Percentiles rank a stretch among this genome's conserved stretches.
Evolutionary conservation across 2,888 invertebrate species (phyloP).

Genomic region (Melipona beecheii): DNA sequence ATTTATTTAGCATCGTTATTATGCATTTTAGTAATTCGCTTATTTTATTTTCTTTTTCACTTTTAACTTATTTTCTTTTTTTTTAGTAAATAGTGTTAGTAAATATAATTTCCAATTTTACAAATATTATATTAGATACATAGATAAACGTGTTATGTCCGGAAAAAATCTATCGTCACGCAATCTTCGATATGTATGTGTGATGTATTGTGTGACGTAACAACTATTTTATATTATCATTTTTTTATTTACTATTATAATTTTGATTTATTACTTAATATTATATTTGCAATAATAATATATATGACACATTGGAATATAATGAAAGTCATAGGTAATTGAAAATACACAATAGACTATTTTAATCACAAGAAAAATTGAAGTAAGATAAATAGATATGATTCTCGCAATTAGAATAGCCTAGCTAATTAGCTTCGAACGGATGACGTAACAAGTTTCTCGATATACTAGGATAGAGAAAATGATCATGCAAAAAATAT

Average conservation of each 20-base stretch:
- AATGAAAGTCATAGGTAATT: not conserved
- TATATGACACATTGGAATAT: not conserved
- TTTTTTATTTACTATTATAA: not conserved
- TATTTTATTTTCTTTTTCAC: not conserved
- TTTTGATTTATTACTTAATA: not conserved
- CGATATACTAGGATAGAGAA: not conserved
- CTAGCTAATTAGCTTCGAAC: not conserved
- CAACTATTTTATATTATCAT: not conserved
- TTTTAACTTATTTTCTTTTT: too few relatives aligned
- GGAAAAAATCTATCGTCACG: not conserved
- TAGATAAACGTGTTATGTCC: not conserved
- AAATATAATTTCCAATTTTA: not conserved
- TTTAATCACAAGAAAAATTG: not conserved
- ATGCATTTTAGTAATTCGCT: not conserved
- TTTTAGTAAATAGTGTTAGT: not conserved
- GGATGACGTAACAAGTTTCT: not conserved
- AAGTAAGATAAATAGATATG: not conserved
- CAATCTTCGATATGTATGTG: not conserved
- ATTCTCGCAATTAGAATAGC: not conserved
- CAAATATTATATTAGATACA: not conserved
- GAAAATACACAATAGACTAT: not conserved
- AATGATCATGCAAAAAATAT: not conserved
- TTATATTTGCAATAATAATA: not conserved
- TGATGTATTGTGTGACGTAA: not conserved
- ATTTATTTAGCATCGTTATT: constrained; percentile 13